A percentile compares a stretch with the other conserved stretches of the same genome.
Conservation (phyloP, 2,797 vertebrate species). For the Scyliorhinus canicula region DNA sequence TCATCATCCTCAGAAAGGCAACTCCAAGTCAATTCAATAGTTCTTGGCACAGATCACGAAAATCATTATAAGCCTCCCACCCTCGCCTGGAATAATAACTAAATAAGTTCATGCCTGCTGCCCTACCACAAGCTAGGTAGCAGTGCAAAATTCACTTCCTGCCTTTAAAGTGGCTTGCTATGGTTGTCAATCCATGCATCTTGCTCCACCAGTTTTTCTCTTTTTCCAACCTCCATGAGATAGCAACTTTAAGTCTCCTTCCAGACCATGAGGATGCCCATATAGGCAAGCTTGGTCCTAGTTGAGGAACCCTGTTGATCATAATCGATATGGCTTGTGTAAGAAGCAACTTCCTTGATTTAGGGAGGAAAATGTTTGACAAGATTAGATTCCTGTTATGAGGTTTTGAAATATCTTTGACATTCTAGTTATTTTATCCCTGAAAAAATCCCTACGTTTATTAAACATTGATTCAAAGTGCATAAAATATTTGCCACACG, state of each 20-base stretch:
- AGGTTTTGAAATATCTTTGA: neutral
- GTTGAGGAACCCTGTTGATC: neutral
- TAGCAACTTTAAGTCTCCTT: neutral
- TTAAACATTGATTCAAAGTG: neutral
- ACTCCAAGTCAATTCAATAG: neutral
- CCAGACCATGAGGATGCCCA: neutral
- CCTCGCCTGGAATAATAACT: neutral
- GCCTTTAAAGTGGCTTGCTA: neutral
- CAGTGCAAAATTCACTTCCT: neutral
- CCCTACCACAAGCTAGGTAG: neutral
- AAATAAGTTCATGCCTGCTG: neutral
- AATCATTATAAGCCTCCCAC: neutral
- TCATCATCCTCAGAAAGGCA: neutral
- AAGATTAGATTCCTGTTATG: neutral
- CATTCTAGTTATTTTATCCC: neutral
- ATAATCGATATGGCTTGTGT: neutral
- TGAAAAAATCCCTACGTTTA: neutral
- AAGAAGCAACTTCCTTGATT: slow-evolving; percentile 6
- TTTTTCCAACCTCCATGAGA: neutral
- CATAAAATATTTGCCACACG: neutral
- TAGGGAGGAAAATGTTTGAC: neutral
- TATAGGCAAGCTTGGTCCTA: neutral
- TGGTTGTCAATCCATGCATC: neutral
- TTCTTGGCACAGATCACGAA: neutral
- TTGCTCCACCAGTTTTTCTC: neutral